Base-by-base conservation (phyloP, 2,888 invertebrate species). In the Clostera curtula region DNA sequence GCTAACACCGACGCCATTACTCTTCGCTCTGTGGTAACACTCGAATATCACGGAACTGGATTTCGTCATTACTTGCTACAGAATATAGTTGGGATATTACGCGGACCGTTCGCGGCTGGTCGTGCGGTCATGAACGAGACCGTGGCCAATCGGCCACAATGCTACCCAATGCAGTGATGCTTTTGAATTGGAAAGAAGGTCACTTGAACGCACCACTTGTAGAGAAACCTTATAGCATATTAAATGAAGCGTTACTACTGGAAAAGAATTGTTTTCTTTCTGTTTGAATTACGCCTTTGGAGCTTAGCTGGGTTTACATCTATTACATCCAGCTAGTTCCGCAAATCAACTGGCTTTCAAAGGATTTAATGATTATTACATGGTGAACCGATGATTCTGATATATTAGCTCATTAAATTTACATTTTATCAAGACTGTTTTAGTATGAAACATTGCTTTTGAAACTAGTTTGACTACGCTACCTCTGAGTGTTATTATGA, bases 61-160 rank as follows among this genome's bases (percentile, higher is more conserved):
- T 70, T 70, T 65, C 65, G 58, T 61, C 53, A 70, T 57, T 58
- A 60, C 50, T 49, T 54, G 63, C 64, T 67, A 70, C 73, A 68
- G 65, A 67, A 62, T 59, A 49, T 58, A 43, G 40, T 48, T 48
- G 40, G 39, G 31, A 39, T 46, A 48, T 49, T 48, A 44, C 42
- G 42, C 36, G 28, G 41, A 29, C 39, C 32, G 44, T 34, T 45
- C 24, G 33, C 35, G 46, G 40, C 46, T 41, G 59, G 48, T 64
- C 65, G 68, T 68, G 64, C 64, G 61, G 44, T 61, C 60, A 59
- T 60, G 64, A 66, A 58, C 58, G 62, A 53, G 62, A 58, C 73
- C 74, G 66, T 69, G 65, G 66, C 72, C 44, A 67, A 76, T 72
- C 62, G 61, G 55, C 49, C 59, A 68, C 64, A 67, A 69, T 62